phyloP scores from a whole-genome alignment of 2,113 vertebrate genomes.

The Menidia beryllina region DNA sequence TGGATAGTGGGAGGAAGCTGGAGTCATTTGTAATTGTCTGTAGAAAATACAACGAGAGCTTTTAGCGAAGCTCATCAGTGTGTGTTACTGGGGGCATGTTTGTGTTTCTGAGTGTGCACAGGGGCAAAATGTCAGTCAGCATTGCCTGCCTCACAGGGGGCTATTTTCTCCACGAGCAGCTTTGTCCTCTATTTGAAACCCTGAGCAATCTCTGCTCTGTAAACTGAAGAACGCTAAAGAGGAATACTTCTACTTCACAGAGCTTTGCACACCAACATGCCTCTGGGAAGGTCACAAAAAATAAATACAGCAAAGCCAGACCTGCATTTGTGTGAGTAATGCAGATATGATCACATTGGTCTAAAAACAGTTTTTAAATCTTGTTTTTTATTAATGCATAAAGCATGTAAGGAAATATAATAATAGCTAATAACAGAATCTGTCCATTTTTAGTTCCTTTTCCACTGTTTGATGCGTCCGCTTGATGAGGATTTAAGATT shows the following conservation, averaged over 20 bases:
- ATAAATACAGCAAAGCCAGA: conserved; percentile 17
- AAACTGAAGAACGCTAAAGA: conserved; percentile 62
- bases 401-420: too few species aligned
- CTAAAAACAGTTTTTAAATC: conserved; percentile 17
- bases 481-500: conserved; percentile 19
- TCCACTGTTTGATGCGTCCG: conserved; percentile 33
- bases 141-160: conserved; percentile 52
- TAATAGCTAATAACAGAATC: not conserved
- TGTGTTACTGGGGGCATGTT: conserved; percentile 14
- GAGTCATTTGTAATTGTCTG: too few species aligned
- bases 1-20: too few species aligned
- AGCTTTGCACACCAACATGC: conserved; percentile 48
- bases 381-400: not conserved
- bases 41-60: not conserved
- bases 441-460: not conserved
- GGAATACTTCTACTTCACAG: conserved; percentile 65
- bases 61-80: conserved; percentile 12
- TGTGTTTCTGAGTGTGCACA: conserved; percentile 23
- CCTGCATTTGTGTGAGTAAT: conserved; percentile 19
- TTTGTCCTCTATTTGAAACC: conserved; percentile 54
- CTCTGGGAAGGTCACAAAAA: conserved; percentile 57
- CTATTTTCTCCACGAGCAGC: conserved; percentile 72
- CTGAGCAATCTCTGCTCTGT: conserved; percentile 54
- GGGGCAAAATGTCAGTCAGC: conserved; percentile 40
- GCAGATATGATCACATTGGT: not conserved